Conservation (phyloP, 2,113 vertebrate genomes). For the Isichthys henryi region DNA sequence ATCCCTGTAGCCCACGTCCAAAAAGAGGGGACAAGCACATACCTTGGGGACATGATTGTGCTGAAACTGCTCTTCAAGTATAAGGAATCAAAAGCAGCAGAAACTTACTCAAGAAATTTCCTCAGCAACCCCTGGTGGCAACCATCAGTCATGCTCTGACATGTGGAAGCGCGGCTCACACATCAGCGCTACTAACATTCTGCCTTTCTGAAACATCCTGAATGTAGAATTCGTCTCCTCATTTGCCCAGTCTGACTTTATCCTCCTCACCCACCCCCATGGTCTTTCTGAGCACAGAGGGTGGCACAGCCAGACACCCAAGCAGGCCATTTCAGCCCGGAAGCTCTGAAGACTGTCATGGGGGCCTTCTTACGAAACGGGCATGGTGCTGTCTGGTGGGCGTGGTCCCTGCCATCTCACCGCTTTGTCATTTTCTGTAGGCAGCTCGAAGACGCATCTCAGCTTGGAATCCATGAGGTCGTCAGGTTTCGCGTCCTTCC, state of each 20-base stretch:
- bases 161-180: neutral
- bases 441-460: constrained; percentile 97
- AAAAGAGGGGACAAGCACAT: neutral
- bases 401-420: constrained; percentile 60
- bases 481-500: constrained; percentile 96
- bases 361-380: neutral
- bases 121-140: neutral
- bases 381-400: neutral
- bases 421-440: constrained; percentile 92
- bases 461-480: constrained; percentile 99
- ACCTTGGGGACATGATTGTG: neutral
- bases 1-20: neutral
- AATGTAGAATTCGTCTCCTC: neutral
- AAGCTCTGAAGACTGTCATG: neutral
- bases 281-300: neutral
- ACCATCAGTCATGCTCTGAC: neutral
- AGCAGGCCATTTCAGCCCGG: neutral
- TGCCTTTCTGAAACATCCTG: neutral
- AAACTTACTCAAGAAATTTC: neutral
- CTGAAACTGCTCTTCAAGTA: neutral
- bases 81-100: neutral
- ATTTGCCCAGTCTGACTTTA: neutral
- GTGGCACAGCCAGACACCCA: neutral
- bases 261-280: neutral
- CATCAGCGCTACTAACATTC: neutral